A percentile compares a stretch with the other conserved stretches of the same genome.
Evolutionary conservation across 64 coral and sea anemone species (phyloP).

Genomic region (Montipora capricornis): DNA sequence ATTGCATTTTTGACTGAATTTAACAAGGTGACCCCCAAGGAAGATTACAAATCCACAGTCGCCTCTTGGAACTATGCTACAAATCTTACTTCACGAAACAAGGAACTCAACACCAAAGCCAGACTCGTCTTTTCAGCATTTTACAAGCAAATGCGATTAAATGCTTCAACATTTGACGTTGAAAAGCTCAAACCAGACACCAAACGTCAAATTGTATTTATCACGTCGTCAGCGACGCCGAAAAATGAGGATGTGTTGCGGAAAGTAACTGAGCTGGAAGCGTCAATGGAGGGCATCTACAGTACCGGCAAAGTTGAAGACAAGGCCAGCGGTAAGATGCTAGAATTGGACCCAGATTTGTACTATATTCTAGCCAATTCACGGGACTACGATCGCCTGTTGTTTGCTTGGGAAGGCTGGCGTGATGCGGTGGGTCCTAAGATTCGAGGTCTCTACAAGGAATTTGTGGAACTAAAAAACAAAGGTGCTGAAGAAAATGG

Average conservation of each 20-base stretch:
- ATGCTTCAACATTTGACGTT: conserved; percentile 69
- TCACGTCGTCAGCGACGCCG: conserved; percentile 48
- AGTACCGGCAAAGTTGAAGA: conserved; percentile 52
- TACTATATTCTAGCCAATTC: conserved; percentile 73
- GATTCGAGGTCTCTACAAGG: conserved; percentile 62
- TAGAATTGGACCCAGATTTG: conserved; percentile 80
- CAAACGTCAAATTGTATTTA: conserved; percentile 73
- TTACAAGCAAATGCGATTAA: conserved; percentile 27
- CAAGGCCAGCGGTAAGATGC: conserved; percentile 15
- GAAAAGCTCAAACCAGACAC: conserved; percentile 73
- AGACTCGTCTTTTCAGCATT: conserved; percentile 42
- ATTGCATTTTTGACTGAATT: conserved; percentile 50
- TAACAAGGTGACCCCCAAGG: conserved; percentile 37
- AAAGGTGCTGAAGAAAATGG: conserved; percentile 78
- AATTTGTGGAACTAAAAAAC: conserved; percentile 82
- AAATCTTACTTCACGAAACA: conserved; percentile 66
- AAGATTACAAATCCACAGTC: conserved; percentile 12
- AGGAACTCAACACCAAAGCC: conserved; percentile 27
- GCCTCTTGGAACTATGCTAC: conserved; percentile 75
- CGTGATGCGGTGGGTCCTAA: conserved; percentile 83
- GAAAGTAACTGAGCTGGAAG: conserved; percentile 31
- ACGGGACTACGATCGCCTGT: conserved; percentile 49
- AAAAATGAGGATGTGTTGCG: conserved; percentile 20
- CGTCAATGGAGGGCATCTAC: conserved; percentile 65
- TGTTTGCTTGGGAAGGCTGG: conserved; percentile 92